Conservation (phyloP, 2,797 vertebrate species). For the Rhinatrema bivittatum region DNA sequence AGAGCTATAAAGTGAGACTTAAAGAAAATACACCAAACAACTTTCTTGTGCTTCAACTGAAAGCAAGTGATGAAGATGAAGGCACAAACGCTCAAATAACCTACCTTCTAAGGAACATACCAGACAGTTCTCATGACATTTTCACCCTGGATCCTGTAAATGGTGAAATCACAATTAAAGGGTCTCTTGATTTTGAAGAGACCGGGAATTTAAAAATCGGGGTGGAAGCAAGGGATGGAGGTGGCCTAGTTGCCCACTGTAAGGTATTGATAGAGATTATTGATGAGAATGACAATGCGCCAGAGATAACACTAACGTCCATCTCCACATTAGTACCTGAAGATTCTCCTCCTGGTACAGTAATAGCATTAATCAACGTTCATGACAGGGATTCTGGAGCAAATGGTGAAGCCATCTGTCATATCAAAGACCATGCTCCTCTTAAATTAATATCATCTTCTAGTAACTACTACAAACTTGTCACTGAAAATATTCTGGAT, state of each 20-base stretch:
- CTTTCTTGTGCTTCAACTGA: slow-evolving; percentile 28
- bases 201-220: background rate
- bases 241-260: background rate
- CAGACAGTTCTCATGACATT: slow-evolving; percentile 6
- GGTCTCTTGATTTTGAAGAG: background rate
- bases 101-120: slow-evolving; percentile 26
- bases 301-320: background rate
- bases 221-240: background rate
- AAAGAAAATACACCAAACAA: slow-evolving; percentile 29
- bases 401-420: slow-evolving; percentile 51
- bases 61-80: slow-evolving; percentile 54
- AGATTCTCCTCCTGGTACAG: slow-evolving; percentile 15
- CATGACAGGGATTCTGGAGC: slow-evolving; percentile 59
- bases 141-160: background rate
- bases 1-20: slow-evolving; percentile 31
- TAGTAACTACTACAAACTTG: slow-evolving; percentile 55
- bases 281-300: background rate
- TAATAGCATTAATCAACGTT: slow-evolving; percentile 53
- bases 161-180: background rate
- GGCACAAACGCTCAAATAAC: slow-evolving; percentile 43
- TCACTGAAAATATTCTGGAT: slow-evolving; percentile 45
- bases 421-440: slow-evolving; percentile 32
- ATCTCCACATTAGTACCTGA: background rate
- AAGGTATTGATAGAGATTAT: background rate
- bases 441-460: slow-evolving; percentile 51